Conservation (phyloP, 2,797 vertebrate species). For the Periparus ater region DNA sequence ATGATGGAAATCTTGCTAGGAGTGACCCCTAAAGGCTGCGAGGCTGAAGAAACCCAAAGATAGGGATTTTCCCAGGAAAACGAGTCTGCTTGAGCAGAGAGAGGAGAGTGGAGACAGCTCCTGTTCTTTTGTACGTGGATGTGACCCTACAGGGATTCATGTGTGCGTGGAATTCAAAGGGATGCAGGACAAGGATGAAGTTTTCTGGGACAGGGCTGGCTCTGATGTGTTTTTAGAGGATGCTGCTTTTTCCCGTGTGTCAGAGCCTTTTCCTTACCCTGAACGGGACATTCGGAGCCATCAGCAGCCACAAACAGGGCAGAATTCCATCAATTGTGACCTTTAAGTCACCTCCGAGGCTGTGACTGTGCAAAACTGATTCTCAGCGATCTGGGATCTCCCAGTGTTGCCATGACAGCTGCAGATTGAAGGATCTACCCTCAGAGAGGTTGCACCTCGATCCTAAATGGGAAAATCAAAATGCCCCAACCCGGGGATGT, state of each 20-base stretch:
- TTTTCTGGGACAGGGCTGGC: background rate
- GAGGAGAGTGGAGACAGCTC: accelerated
- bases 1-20: conserved; percentile 43
- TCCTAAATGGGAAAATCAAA: background rate
- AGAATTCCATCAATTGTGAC: background rate
- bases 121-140: accelerated
- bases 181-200: background rate
- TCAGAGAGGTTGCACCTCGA: accelerated
- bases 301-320: accelerated
- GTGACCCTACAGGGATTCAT: accelerated
- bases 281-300: accelerated
- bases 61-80: conserved; percentile 7
- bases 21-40: conserved; percentile 59
- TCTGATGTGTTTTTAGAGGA: background rate
- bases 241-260: background rate
- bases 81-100: accelerated
- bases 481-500: background rate
- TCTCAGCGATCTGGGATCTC: background rate
- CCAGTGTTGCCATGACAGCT: background rate
- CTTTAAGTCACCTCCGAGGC: background rate
- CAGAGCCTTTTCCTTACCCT: background rate
- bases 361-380: background rate
- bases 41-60: conserved; percentile 27
- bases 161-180: accelerated
- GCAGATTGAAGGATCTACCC: background rate